Base-by-base conservation (phyloP, 2,113 vertebrate species). In the Apistogramma diplotaenia region DNA sequence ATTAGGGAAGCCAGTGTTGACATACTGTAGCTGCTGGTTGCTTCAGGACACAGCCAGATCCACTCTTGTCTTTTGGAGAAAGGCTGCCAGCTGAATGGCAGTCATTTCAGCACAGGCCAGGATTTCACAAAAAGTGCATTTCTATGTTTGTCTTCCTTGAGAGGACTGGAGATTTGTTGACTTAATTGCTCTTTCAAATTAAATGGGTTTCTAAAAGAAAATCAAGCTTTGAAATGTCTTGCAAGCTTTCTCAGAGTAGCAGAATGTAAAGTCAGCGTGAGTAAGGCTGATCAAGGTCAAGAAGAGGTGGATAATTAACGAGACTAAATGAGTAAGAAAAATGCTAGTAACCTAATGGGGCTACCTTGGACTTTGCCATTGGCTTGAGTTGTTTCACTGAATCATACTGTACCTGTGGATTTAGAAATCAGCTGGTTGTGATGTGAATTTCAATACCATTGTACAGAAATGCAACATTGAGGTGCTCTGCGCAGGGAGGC, bases 1-100 rank as follows among this genome's bases (percentile, higher is more conserved):
- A 90, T 89, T 62, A 83, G 73, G 43, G 33, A 19, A 86, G 78
- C 57, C 78, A 53, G 58, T 74, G 86, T 82, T 87, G 87, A 90
- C 84, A 81, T 60, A 51, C 65, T 70, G 65, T 70, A 82, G 81
- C 78, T 65, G 83, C 49, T 79, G 55, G 81, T 81, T 76, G 80
- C 78, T 71, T 73, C 43, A 74, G 53, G 73, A 82, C 37, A 81
- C 21, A 71, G 37, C 37, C 67, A 19, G 62, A 67, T 67, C 62
- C 35, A 46, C 51, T 76, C 49, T 72, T n/a, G 76, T 79, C 79
- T 61, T 82, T 85, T 10, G 72, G 33, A 83, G 31, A 37, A 19
- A 5, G 12, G 2, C 16, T 31, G 40, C 29, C 62, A 60, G 37
- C 65, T 53, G 13, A 74, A 75, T 49, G 1, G 27, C 33, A 33